Percentiles rank a stretch among this genome's conserved stretches.
Conservation (phyloP, 2,113 vertebrate species). For the Cephalopterus ornatus region DNA sequence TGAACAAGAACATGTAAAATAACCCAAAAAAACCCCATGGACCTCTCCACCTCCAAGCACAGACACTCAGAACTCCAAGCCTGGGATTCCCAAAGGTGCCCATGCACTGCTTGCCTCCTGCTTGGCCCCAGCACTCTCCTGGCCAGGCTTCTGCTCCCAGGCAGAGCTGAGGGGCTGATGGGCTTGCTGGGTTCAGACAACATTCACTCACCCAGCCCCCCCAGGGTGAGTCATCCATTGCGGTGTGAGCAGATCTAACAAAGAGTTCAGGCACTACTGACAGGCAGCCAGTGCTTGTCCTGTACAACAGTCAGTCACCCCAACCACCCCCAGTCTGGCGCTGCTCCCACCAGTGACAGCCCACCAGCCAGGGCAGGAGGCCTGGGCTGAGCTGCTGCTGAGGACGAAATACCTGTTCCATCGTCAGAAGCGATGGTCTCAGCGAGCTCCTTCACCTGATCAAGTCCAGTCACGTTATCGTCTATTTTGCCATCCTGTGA, state of each 20-base stretch:
- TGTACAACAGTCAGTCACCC: neutral
- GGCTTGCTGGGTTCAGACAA: neutral
- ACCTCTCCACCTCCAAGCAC: neutral
- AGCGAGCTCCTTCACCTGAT: slow-evolving; percentile 93
- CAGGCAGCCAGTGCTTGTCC: neutral
- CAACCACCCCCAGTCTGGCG: neutral
- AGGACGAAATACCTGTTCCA: slow-evolving; percentile 76
- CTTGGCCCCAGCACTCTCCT: neutral
- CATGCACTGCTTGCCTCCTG: fast-evolving
- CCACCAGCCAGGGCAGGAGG: neutral
- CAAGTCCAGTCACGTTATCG: slow-evolving; percentile 84
- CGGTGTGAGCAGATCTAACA: neutral
- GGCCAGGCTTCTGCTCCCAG: neutral
- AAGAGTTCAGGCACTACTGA: neutral
- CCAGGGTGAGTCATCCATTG: fast-evolving
- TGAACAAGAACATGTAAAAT: neutral
- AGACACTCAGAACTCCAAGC: neutral
- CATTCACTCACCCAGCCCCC: too few relatives aligned
- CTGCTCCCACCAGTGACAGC: neutral
- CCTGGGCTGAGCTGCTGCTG: neutral
- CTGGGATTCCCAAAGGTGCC: neutral
- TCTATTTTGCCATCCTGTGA: slow-evolving; percentile 75
- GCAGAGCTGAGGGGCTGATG: neutral
- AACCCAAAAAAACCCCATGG: neutral
- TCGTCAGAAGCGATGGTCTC: slow-evolving; percentile 92